Base-by-base conservation (phyloP, 2,888 invertebrate genomes). In the Beris morrisii region DNA sequence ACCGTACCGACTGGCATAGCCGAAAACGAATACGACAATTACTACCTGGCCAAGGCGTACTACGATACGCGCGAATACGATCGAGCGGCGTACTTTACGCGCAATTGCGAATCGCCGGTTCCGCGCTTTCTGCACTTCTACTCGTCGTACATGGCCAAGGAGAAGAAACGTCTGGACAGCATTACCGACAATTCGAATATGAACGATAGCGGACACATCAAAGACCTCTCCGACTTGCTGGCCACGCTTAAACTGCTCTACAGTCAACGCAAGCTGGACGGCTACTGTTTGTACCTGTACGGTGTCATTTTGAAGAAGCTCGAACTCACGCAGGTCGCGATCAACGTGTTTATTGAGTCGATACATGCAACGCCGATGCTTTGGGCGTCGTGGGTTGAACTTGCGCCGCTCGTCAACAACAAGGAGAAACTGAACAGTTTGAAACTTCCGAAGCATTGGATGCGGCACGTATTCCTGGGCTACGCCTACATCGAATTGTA, bases 351-450 rank as follows among this genome's bases (percentile, higher is more conserved):
- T 50, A 85, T 91, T 22, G 88, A 92, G 74, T 87, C 96, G 0
- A 86, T 95, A 11, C 86, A 88, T 67, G 83, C 86, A 50, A 87
- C 90, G 64, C 96, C 96, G 0, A 87, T 93, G 74, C 86, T 96
- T 68, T 99, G 98, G 98, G 90, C 94, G 50, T 92, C 97, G 0
- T 99, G 98, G 94, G 84, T 93, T 44, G 97, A 97, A 78, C 82
- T 99, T 12, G 91, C 95, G 0, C 87, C 90, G 7, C 82, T 98
- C 2, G 88, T 97, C 64, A 87, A 88, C 69, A 92, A 93, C 73
- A 89, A 90, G 79, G 91, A 92, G 74, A 91, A 89, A 59, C 76
- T 91, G 22, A 84, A 87, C 67, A 83, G 84, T 4, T 76, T 89
- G 4, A 84, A 85, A 67, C 78, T 91, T 50, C 95, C 96, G 0